Conservation (phyloP, 2,797 vertebrate species). For the Falco peregrinus region DNA sequence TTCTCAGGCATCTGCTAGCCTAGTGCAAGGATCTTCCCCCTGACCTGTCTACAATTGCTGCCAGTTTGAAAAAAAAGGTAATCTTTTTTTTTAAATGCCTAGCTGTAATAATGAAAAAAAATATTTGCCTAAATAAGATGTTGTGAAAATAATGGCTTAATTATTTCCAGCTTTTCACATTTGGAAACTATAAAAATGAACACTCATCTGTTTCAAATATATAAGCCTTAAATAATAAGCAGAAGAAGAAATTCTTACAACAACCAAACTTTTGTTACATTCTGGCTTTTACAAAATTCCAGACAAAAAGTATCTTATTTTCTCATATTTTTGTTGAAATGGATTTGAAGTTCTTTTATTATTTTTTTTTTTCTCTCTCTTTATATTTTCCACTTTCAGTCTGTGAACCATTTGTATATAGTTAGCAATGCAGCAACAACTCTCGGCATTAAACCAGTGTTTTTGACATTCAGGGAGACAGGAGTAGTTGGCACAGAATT, state of each 20-base stretch:
- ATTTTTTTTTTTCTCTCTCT: neutral
- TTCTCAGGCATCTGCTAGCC: neutral
- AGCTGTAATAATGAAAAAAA: neutral
- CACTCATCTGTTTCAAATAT: neutral
- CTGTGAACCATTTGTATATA: neutral
- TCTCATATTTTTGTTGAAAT: neutral
- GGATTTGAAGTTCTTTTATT: neutral
- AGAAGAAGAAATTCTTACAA: neutral
- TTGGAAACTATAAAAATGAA: neutral
- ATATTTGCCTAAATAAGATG: neutral
- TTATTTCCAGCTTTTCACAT: neutral
- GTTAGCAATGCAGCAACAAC: neutral
- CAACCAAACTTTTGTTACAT: neutral
- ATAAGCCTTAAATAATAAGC: neutral
- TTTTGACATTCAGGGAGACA: neutral
- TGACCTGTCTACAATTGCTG: neutral
- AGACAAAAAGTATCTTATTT: neutral
- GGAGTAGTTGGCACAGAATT: neutral
- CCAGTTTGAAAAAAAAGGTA: neutral
- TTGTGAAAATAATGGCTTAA: neutral
- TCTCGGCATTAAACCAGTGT: neutral
- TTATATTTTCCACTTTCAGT: neutral
- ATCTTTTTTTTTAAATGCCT: neutral
- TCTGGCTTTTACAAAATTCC: neutral
- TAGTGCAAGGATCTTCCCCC: neutral